Conservation (phyloP, 2,888 invertebrate species). For the Unio delphinus region DNA sequence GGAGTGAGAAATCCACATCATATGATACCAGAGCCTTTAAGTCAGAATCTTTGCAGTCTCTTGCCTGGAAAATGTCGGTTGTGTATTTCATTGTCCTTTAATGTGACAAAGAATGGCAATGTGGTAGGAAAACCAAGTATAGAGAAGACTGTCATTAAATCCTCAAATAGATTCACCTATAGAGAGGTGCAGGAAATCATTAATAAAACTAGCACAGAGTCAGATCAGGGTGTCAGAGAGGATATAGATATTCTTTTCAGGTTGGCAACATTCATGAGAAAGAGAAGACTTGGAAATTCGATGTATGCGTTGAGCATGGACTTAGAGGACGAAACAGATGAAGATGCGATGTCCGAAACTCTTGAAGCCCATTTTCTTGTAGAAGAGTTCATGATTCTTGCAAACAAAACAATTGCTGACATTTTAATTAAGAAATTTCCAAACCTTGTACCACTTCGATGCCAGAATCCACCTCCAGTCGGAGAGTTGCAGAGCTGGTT, state of each 20-base stretch:
- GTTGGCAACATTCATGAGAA: constrained; percentile 22
- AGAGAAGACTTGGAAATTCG: constrained; percentile 16
- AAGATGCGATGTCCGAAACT: constrained; percentile 7
- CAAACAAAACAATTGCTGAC: constrained; percentile 28
- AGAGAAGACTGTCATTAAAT: constrained; percentile 5
- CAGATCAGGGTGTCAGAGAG: not conserved
- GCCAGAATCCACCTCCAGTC: constrained; percentile 22
- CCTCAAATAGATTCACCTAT: constrained; percentile 11
- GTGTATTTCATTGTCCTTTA: constrained; percentile 30
- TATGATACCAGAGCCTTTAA: constrained; percentile 37
- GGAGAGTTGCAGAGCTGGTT: constrained; percentile 22
- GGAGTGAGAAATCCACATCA: constrained; percentile 12
- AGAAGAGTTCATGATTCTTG: constrained; percentile 37
- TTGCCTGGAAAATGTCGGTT: constrained; percentile 18
- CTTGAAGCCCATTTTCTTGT: constrained; percentile 31
- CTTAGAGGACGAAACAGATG: constrained; percentile 13
- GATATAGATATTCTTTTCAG: constrained; percentile 19
- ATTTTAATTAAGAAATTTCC: constrained; percentile 11
- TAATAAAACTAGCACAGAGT: not conserved
- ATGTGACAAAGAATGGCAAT: constrained; percentile 8
- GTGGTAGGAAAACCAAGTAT: not conserved
- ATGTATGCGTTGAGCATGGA: constrained; percentile 26
- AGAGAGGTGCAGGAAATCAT: constrained; percentile 16
- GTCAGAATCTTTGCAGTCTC: constrained; percentile 19
- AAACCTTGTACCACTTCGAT: constrained; percentile 23